Evolutionary conservation across 2,888 invertebrate species (phyloP), one percentile per base, ranked within the genome.

Genomic region (Amphipyra tragopoginis): DNA sequence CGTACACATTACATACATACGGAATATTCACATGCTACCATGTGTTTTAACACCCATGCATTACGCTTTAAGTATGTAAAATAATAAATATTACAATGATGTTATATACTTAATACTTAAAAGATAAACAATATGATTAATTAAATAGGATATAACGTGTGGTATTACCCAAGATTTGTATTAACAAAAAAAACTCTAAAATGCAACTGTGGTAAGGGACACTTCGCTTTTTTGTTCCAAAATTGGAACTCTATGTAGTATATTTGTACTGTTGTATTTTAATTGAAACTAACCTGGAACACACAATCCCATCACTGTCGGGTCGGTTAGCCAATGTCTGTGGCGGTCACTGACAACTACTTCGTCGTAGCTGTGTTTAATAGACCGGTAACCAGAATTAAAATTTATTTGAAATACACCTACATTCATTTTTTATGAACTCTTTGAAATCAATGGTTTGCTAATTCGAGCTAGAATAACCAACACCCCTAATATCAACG

Each of bases 251-350:
- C 26, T 10, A 9, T 7, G 21, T 36, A 13, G 39, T 21, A 3
- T 21, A 21, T n/a, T n/a, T 9, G 11, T 13, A 5, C 15, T 47
- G 11, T 47, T 29, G 26, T 15, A 14, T 62, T 62, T 69, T 69
- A 48, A 67, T 70, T 70, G 42, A 36, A 63, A 36, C 15, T 39
- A 36, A 40, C 15, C 39, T 42, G 21, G n/a, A 26, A 40, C 39
- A 10, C 54, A 14, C 51, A 40, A 48, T 43, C 14, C 47, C 10
- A 34, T 33, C 6, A 11, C n/a, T 39, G 29, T 9, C 10, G 5
- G 39, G 5, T 51, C 34, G 26, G 56, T 69, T 40, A 29, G 26
- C 26, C 45, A 34, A 40, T 33, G 11, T 15, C 21, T 50, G 48
- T n/a, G 42, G 11, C 36, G 21, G 21, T 33, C 26, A 44, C 39